Evolutionary conservation across 2,888 invertebrate species (phyloP), one percentile per base, ranked within the genome.

Genomic region (Polyommatus iphigenia): DNA sequence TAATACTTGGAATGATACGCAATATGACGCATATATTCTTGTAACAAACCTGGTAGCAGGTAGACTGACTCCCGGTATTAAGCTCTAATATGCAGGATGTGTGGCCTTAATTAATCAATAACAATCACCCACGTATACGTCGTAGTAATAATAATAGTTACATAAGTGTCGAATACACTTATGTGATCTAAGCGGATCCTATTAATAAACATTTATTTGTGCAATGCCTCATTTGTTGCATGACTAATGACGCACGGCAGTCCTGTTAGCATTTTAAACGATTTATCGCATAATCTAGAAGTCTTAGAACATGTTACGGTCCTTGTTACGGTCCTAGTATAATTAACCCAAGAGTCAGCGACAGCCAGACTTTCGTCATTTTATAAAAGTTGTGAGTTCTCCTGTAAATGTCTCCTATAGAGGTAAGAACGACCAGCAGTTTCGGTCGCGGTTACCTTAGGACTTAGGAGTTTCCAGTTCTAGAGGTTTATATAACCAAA

Each of bases 121-220:
- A 67, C 29, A 67, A 67, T 15, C 67, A 67, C 15, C 67, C 29
- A 67, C 15, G 67, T 29, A 29, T 24, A 67, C 29, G 67, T 67
- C 67, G 24, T 62, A 24, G 62, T 62, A 24, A 7, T 32, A 29
- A 29, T 67, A 67, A 29, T 32, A 8, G 24, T 62, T 62, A 24
- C 62, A 32, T 29, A 67, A 67, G 67, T 15, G 29, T 67, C 67
- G 67, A 67, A 29, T 67, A 67, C 29, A 29, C 67, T 67, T 32
- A 67, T 67, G 67, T 18, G 67, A 67, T 67, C 24, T 13, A 67
- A 67, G 32, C 67, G 18, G 15, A 67, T 67, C 32, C 29, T 67
- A 67, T 67, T 67, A 67, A 32, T 67, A 67, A 67, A 67, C 29
- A 67, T 67, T 67, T 67, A 67, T 18, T 67, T 32, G 29, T 29